Percentiles rank a stretch among this genome's conserved stretches.
Evolutionary conservation across 2,113 vertebrate species (phyloP).

Genomic region (Anarhynchus alexandrinus): DNA sequence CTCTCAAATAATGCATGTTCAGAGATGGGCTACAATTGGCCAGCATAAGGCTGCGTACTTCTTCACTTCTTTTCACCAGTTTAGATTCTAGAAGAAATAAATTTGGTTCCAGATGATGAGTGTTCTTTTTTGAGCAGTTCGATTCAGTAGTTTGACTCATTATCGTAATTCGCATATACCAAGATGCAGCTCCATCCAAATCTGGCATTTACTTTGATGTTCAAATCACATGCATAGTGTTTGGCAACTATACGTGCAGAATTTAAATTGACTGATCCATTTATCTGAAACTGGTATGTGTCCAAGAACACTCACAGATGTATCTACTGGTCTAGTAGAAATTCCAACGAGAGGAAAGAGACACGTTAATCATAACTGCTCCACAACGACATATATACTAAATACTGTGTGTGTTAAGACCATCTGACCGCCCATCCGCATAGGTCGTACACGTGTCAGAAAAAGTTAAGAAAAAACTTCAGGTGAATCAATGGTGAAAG

Average conservation of each 20-base stretch:
- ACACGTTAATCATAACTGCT: background rate
- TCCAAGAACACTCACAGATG: conserved; percentile 40
- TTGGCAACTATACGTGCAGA: conserved; percentile 51
- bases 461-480: background rate
- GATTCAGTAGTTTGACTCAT: conserved; percentile 45
- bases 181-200: conserved; percentile 32
- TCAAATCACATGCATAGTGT: conserved; percentile 49
- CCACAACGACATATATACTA: background rate
- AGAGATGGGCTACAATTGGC: background rate
- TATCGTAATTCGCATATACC: conserved; percentile 16
- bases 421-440: background rate
- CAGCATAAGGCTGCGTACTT: background rate
- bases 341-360: background rate
- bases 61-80: background rate
- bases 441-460: background rate
- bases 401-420: background rate
- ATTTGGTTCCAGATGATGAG: conserved; percentile 28
- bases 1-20: background rate
- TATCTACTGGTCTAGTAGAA: conserved; percentile 12
- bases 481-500: background rate
- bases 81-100: background rate
- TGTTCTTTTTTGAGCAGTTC: conserved; percentile 33
- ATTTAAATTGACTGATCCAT: conserved; percentile 46
- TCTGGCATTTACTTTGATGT: conserved; percentile 47
- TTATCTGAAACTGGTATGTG: conserved; percentile 34